Base-by-base conservation (phyloP, 2,797 vertebrate species). In the Lateolabrax maculatus region DNA sequence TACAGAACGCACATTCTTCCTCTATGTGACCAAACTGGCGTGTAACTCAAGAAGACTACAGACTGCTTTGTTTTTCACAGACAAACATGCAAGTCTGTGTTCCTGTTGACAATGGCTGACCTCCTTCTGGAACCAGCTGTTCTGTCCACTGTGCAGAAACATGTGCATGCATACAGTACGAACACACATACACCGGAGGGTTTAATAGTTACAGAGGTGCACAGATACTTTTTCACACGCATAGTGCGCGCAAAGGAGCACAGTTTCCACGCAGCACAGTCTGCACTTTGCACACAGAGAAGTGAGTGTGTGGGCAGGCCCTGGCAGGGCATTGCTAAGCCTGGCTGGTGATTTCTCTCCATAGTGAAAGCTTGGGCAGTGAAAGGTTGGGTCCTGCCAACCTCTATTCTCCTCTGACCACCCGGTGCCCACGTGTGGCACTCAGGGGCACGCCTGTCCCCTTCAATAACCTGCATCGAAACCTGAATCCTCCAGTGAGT, bases 71-170 rank as follows among this genome's bases (percentile, higher is more conserved):
- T 93, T 93, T 89, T 90, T 80, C 86, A 16, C 87, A 70, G 83
- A 88, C 92, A 90, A 92, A 93, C 91, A 90, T 81, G 70, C 79
- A 43, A 85, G 89, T 92, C 86, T 90, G 91, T 92, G 92, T 92
- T 91, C 89, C 87, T 93, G 90, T 91, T 91, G 91, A 94, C 93
- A 91, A 93, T 91, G 85, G 83, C 87, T 83, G 91, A 92, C 93
- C 93, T 89, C 90, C 88, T 90, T 87, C 89, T 90, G 72, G 80
- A 93, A 88, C 91, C 91, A 92, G 91, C 92, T 93, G 93, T 90
- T 92, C 83, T 72, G 87, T 89, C 90, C 90, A 84, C 83, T 77
- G 81, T 58, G 84, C 89, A 84, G 46, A 79, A 86, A 89, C 89
- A 90, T 60, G 78, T 87, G 88, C 81, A 65, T 60, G 66, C 81